Evolutionary conservation across 2,113 vertebrate species (phyloP).

Genomic region (Columba livia): DNA sequence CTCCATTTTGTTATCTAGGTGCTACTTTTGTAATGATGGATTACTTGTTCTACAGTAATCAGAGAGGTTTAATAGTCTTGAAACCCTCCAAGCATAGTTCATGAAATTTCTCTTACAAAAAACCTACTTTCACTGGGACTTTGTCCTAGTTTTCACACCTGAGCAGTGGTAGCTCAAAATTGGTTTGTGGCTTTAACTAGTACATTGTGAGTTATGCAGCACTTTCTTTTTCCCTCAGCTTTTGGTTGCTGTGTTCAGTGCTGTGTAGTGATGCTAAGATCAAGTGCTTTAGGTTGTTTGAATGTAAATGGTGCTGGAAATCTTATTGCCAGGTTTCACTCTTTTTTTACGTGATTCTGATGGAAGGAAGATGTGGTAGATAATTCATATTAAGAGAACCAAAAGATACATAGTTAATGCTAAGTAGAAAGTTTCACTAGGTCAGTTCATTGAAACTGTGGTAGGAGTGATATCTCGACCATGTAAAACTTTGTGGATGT

Average conservation of each 20-base stretch:
- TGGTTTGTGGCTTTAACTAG: background rate
- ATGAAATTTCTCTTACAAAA: background rate
- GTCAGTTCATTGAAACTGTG: background rate
- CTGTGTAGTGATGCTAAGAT: background rate
- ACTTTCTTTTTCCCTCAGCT: background rate
- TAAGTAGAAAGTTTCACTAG: background rate
- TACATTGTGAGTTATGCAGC: background rate
- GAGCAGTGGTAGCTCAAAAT: background rate
- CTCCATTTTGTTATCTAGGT: background rate
- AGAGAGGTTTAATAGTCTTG: background rate
- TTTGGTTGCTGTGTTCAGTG: background rate
- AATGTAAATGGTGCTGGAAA: background rate
- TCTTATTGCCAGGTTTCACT: background rate
- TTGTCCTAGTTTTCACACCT: slow-evolving; percentile 10
- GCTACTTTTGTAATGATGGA: background rate
- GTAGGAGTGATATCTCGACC: background rate
- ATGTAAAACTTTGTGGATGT: background rate
- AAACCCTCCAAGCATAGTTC: background rate
- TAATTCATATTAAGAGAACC: background rate
- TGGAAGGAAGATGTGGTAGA: background rate
- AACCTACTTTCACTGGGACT: background rate
- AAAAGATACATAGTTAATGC: background rate
- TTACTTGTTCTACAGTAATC: background rate
- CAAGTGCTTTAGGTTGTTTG: background rate
- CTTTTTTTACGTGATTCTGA: background rate